Percentiles rank a stretch among this genome's conserved stretches.
Evolutionary conservation across 2,888 invertebrate genomes (phyloP).

Genomic region (Cephus rjabovi): DNA sequence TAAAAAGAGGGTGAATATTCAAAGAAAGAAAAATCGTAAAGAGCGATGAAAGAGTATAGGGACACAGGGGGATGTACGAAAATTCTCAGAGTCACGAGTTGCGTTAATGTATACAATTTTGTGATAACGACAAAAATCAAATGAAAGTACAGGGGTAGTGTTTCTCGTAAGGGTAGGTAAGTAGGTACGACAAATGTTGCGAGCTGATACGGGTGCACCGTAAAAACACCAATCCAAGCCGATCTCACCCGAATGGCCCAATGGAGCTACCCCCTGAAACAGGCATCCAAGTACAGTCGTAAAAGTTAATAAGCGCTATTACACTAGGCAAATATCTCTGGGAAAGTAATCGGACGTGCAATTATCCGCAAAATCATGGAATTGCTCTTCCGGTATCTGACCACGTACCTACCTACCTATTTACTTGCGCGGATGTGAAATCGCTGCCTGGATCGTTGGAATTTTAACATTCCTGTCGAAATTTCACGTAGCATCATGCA

Average conservation of each 20-base stretch:
- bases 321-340: conserved; percentile 36
- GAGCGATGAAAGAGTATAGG: background rate
- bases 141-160: background rate
- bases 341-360: conserved; percentile 38
- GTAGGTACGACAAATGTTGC: background rate
- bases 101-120: background rate
- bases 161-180: background rate
- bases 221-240: background rate
- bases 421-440: background rate
- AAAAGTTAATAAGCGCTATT: conserved; percentile 46
- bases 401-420: conserved; percentile 5
- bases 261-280: background rate
- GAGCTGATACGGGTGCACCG: background rate
- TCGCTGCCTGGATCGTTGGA: background rate
- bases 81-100: background rate
- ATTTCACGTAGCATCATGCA: background rate
- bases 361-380: conserved; percentile 32
- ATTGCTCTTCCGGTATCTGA: conserved; percentile 8
- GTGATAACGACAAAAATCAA: background rate
- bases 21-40: background rate
- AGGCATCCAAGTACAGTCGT: conserved; percentile 24
- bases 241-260: background rate
- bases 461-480: background rate
- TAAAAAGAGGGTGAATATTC: background rate
- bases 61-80: background rate